These are phyloP conservation scores for Propsilocerus akamusi DNA, from an alignment of 1,140 invertebrate genomes.

Conservation along the genomic window DNA sequence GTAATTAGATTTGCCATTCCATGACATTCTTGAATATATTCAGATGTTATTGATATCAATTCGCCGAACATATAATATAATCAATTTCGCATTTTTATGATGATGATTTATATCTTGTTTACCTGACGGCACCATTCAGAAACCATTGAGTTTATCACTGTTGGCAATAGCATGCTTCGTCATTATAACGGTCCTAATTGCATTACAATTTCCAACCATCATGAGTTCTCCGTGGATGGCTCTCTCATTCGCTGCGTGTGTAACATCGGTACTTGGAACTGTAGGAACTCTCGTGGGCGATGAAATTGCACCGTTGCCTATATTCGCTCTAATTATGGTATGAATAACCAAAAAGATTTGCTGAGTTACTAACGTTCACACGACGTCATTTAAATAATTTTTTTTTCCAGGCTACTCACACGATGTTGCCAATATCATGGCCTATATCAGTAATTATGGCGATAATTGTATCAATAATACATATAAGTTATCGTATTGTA, in stretches of 20 bases:
- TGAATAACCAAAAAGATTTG: conserved; percentile 12
- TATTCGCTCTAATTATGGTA: conserved; percentile 43
- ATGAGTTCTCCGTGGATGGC: conserved; percentile 21
- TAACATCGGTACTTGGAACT: conserved; percentile 20
- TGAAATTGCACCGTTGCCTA: conserved; percentile 32
- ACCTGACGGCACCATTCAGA: no score
- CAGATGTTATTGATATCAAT: no score
- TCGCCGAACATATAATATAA: no score
- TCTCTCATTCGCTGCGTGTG: conserved; percentile 21
- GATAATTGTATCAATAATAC: conserved; percentile 33
- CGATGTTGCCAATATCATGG: conserved; percentile 47
- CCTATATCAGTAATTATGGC: conserved; percentile 37
- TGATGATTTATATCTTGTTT: no score
- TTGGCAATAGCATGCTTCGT: conserved; percentile 16
- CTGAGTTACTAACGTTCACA: background rate
- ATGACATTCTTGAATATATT: no score
- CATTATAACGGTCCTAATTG: conserved; percentile 20
- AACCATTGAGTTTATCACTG: conserved; percentile 11
- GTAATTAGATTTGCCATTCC: no score
- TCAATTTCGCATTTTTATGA: no score
- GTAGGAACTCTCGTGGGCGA: conserved; percentile 21
- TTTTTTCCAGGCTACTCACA: conserved; percentile 36
- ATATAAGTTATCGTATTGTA: conserved; percentile 24
- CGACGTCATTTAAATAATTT: background rate
- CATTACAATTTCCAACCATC: conserved; percentile 22